phyloP scores from a whole-genome alignment of 2,113 vertebrate species.

The Trichechus manatus region DNA sequence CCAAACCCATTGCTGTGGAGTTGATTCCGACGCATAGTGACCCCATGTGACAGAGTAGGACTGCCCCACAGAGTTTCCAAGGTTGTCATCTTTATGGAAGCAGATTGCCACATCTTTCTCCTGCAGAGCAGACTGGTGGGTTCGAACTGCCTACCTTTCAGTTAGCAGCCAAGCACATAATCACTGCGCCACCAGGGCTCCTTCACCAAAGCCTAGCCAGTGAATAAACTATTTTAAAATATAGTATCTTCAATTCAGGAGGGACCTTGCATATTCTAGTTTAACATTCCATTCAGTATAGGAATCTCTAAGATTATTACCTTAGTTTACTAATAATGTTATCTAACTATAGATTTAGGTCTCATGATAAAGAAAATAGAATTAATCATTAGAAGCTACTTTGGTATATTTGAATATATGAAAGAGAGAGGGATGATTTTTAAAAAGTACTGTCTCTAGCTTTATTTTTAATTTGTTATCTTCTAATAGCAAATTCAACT shows the following conservation, averaged over 20 bases:
- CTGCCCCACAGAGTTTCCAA: background rate
- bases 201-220: background rate
- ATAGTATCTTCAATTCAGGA: background rate
- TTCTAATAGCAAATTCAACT: background rate
- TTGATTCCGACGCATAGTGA: background rate
- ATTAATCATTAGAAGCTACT: background rate
- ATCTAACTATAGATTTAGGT: background rate
- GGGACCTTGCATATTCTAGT: background rate
- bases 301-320: background rate
- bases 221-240: background rate
- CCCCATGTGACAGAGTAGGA: background rate
- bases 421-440: background rate
- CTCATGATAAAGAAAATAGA: background rate
- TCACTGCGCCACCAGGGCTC: background rate
- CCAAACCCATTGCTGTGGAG: background rate
- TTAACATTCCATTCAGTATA: background rate
- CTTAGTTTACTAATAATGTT: background rate
- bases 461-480: constrained; percentile 28
- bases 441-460: background rate
- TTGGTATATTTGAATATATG: background rate
- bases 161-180: background rate
- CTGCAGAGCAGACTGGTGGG: background rate
- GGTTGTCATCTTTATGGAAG: background rate
- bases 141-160: background rate
- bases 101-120: background rate